Percentiles rank a stretch among this genome's conserved stretches.
These are phyloP conservation scores for Nephrotoma appendiculata DNA, from an alignment of 2,888 invertebrate genomes.

Conservation along the genomic window DNA sequence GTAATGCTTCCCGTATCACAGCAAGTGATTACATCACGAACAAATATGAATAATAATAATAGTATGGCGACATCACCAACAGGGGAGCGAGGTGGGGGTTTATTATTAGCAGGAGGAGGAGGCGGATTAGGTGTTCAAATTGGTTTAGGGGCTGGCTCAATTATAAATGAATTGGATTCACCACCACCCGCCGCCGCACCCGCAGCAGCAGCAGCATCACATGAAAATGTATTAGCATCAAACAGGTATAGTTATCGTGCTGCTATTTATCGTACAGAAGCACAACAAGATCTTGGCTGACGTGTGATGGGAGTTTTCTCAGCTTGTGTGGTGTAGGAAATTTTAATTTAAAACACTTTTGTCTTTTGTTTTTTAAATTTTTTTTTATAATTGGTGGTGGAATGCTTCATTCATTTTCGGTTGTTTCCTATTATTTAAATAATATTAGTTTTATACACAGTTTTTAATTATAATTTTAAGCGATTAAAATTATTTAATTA, in stretches of 20 bases:
- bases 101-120: slow-evolving; percentile 9
- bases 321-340: slow-evolving; percentile 57
- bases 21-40: slow-evolving; percentile 16
- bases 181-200: slow-evolving; percentile 19
- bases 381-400: neutral
- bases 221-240: slow-evolving; percentile 13
- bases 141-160: slow-evolving; percentile 19
- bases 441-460: neutral
- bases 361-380: neutral
- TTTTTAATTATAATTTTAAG: neutral
- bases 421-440: neutral
- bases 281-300: slow-evolving; percentile 56
- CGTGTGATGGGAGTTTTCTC: slow-evolving; percentile 70
- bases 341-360: neutral
- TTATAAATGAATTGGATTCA: neutral
- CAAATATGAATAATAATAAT: neutral
- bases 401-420: neutral
- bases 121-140: slow-evolving; percentile 5
- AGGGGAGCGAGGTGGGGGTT: neutral
- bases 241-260: slow-evolving; percentile 58
- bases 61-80: neutral
- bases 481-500: neutral
- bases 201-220: slow-evolving; percentile 22
- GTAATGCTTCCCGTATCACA: slow-evolving; percentile 38
- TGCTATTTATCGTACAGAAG: slow-evolving; percentile 48